phyloP scores from a whole-genome alignment of 2,888 invertebrate species.

The Cacoxenus indagator region DNA sequence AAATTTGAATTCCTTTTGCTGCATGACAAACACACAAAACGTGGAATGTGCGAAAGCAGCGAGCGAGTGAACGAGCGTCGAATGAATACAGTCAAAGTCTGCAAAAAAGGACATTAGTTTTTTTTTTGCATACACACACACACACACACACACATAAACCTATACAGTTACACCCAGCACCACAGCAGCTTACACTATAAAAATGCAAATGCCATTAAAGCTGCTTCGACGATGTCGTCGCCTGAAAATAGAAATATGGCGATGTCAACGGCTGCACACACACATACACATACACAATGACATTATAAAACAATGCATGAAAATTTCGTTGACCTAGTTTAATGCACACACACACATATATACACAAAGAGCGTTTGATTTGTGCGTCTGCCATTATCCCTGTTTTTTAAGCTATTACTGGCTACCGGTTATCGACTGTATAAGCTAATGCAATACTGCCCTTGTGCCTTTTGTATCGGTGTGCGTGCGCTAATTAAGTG shows the following conservation, averaged over 20 bases:
- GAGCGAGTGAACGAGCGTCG: background rate
- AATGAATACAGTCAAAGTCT: background rate
- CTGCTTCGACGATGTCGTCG: slow-evolving; percentile 22
- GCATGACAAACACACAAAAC: background rate
- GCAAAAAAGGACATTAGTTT: slow-evolving; percentile 10
- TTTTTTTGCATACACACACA: background rate
- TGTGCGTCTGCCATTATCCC: no score
- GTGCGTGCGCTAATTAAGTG: no score
- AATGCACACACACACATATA: background rate
- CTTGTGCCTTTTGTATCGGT: no score
- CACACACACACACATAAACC: background rate
- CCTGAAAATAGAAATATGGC: background rate
- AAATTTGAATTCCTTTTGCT: slow-evolving; percentile 39
- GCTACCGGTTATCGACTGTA: no score
- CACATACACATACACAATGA: slow-evolving; percentile 12
- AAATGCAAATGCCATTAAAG: slow-evolving; percentile 59
- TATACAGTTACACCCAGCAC: background rate
- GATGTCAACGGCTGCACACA: slow-evolving; percentile 9
- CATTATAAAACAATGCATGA: slow-evolving; percentile 9
- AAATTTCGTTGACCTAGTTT: slow-evolving; percentile 11
- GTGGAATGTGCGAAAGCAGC: background rate
- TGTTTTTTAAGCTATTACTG: no score
- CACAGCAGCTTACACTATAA: slow-evolving; percentile 13
- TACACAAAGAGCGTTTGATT: no score
- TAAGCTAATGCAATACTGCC: no score